These are phyloP conservation scores for Drosophila tsacasi DNA, from an alignment of 1,140 invertebrate genomes.

Conservation along the genomic window DNA sequence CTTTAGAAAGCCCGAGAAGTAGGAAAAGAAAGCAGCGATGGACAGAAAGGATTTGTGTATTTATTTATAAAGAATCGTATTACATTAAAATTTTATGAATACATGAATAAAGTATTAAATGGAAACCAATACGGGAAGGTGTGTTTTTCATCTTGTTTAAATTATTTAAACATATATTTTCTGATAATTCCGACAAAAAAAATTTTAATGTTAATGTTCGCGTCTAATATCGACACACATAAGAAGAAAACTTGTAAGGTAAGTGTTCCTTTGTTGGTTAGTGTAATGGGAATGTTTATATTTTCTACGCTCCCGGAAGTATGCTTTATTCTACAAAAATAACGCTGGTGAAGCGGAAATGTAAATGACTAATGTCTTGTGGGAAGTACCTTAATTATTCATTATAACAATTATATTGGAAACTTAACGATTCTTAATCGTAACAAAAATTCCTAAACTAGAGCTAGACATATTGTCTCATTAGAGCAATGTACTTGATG, in stretches of 20 bases:
- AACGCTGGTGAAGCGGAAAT: not conserved
- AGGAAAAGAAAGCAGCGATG: constrained; percentile 14
- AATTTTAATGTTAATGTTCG: no score
- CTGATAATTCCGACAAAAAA: no score
- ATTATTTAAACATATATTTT: no score
- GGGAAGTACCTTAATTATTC: no score
- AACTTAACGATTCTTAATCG: not conserved
- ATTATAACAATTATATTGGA: not conserved
- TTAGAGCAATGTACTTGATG: not conserved
- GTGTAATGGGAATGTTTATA: not conserved
- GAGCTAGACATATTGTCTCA: not conserved
- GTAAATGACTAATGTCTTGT: not conserved
- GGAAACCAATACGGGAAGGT: constrained; percentile 55
- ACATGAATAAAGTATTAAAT: constrained; percentile 78
- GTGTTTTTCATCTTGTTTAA: not conserved
- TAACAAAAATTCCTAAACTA: not conserved
- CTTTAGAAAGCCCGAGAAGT: constrained; percentile 20
- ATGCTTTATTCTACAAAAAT: constrained; percentile 3
- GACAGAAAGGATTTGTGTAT: constrained; percentile 59
- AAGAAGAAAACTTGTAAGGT: no score
- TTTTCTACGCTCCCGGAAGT: constrained; percentile 13
- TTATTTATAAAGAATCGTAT: constrained; percentile 70
- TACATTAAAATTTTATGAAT: constrained; percentile 67
- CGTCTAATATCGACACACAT: no score
- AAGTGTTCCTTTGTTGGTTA: not conserved